These are phyloP conservation scores for Caenorhabditis drosophilae DNA, from an alignment of 2,888 invertebrate genomes.

Conservation along the genomic window DNA sequence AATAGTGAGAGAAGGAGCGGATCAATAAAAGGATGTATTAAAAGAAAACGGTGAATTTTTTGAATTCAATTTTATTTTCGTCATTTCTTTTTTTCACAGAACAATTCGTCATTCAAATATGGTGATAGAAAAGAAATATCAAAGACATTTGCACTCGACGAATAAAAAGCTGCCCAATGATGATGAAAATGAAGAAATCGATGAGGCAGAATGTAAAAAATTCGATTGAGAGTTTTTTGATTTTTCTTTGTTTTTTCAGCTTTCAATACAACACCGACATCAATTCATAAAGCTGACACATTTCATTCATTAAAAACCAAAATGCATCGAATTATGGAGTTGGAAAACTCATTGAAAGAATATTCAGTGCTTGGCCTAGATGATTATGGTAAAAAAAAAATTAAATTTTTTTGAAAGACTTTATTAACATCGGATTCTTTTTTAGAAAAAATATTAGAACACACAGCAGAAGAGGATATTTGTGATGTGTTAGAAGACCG, in stretches of 20 bases:
- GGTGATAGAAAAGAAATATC: not conserved
- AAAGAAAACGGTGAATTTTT: constrained; percentile 1
- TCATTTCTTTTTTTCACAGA: not conserved
- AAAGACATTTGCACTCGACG: not conserved
- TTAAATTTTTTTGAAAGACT: not conserved
- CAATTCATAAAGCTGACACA: not conserved
- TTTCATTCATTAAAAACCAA: constrained; percentile 5
- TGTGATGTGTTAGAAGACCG: not conserved
- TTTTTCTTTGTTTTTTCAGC: not conserved
- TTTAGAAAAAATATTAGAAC: not conserved
- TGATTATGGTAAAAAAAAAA: constrained; percentile 1
- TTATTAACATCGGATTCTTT: no score
- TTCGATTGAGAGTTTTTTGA: no score
- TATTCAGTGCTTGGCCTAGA: not conserved
- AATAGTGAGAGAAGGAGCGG: no score
- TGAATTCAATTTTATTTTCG: not conserved
- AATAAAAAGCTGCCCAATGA: not conserved
- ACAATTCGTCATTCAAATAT: not conserved
- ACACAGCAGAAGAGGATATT: not conserved
- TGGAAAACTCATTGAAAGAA: not conserved
- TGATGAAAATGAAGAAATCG: not conserved
- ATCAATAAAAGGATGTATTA: not conserved
- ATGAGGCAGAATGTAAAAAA: not conserved
- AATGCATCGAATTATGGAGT: constrained; percentile 6
- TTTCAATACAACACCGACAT: not conserved